Conservation (phyloP, 2,797 vertebrate genomes). For the Alosa sapidissima region DNA sequence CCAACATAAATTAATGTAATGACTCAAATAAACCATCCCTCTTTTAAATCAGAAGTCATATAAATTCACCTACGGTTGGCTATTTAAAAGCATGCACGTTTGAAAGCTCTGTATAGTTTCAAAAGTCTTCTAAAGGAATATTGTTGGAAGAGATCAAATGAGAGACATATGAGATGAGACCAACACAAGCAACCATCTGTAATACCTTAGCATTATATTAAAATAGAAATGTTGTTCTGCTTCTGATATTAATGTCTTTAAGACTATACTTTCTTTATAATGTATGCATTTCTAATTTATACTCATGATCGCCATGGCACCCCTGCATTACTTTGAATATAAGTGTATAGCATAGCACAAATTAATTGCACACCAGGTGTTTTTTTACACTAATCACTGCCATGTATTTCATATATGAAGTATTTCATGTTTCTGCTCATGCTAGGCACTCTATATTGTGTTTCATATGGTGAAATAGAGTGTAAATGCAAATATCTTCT, state of each 20-base stretch:
- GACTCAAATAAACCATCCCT: background rate
- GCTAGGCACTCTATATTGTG: background rate
- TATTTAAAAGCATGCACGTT: background rate
- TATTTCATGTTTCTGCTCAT: background rate
- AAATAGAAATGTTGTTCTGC: background rate
- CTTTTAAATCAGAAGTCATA: background rate
- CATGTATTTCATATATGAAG: background rate
- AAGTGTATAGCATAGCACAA: too few relatives aligned
- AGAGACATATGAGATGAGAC: background rate
- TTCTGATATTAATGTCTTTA: background rate
- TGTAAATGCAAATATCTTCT: constrained; percentile 43
- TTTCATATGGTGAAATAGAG: background rate
- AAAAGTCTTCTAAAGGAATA: background rate
- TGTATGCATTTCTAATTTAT: background rate
- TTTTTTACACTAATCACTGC: background rate
- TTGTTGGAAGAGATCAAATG: background rate
- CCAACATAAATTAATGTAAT: background rate
- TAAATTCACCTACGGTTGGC: background rate
- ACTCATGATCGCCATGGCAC: background rate
- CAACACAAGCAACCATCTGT: background rate
- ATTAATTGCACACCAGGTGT: background rate
- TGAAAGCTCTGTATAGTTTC: background rate
- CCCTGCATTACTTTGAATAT: background rate
- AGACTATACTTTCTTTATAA: background rate
- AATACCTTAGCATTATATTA: background rate